Evolutionary conservation across 2,888 invertebrate species (phyloP), one percentile per base, ranked within the genome.

Genomic region (Axea sp.): DNA sequence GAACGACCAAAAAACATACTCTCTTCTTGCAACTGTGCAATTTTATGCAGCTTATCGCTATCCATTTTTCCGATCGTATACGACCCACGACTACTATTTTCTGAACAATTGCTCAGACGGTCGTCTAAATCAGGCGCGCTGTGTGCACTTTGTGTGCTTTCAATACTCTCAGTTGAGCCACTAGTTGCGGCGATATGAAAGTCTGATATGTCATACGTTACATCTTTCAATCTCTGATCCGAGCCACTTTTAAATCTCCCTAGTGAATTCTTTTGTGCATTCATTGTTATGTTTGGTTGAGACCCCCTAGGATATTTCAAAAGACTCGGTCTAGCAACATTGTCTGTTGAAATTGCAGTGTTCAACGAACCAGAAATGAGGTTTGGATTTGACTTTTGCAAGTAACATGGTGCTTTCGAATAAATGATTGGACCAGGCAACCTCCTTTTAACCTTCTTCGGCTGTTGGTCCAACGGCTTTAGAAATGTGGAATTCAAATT

Each of bases 351-450:
- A 35, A 62, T 69, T 0, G 65, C 68, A 14, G 76, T 59, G 17
- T 80, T 85, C 17, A 80, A 45, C 0, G 82, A 73, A 31, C 69
- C 80, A 1, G 83, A 82, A n/a, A 80, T 77, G 0, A 87, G 78
- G 82, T 87, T 87, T 0, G 87, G 87, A 83, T 87, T 86, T 0
- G 87, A 87, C 19, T 86, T 87, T 53, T 86, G 87, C 31, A 87
- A 77, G 7, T 80, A 81, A 15, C 83, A 82, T 0, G 87, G 86
- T 24, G 86, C 76, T 14, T 82, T 85, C 0, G 86, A 82, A 1
- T 83, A 76, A 26, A 75, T 75, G 1, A 77, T 78, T 0, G 83
- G 80, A 1, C 76, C 76, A 11, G 80, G 80, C 8, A 83, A 68
- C 43, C 77, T 78, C 0, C 71, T 59, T 5, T 65, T 64, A 7